These are phyloP conservation scores for Pelecanus crispus DNA, from an alignment of 2,113 vertebrate species.

Conservation along the genomic window DNA sequence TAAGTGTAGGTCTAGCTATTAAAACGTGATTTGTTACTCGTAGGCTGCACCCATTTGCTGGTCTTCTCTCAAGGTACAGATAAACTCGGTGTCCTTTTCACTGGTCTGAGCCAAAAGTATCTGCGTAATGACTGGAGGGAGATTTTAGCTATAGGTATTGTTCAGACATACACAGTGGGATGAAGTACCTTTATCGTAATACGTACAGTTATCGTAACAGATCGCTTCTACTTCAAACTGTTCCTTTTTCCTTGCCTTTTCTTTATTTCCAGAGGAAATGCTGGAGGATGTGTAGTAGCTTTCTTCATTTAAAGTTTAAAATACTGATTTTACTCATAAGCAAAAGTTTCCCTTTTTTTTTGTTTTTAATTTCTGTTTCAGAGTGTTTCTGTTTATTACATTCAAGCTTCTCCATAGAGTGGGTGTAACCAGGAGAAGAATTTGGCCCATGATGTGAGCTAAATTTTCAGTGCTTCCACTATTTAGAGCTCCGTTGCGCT, in stretches of 20 bases:
- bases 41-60: background rate
- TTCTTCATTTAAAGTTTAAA: background rate
- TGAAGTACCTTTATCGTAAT: background rate
- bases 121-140: background rate
- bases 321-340: background rate
- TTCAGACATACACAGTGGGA: background rate
- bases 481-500: constrained; percentile 27
- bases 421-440: constrained; percentile 56
- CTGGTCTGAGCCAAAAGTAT: background rate
- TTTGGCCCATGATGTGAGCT: constrained; percentile 47
- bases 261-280: background rate
- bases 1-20: background rate
- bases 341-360: background rate
- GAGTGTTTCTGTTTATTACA: constrained; percentile 11
- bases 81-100: background rate
- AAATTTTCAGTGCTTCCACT: constrained; percentile 55
- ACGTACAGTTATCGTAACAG: background rate
- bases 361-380: background rate
- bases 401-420: constrained; percentile 13
- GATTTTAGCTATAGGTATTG: background rate
- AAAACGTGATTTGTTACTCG: constrained; percentile 12
- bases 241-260: background rate
- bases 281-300: background rate
- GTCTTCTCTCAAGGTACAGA: background rate
- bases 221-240: background rate